A percentile compares a stretch with the other conserved stretches of the same genome.
These are phyloP conservation scores for Clavelina lepadiformis DNA, from an alignment of 23 tunicate species.

Conservation along the genomic window DNA sequence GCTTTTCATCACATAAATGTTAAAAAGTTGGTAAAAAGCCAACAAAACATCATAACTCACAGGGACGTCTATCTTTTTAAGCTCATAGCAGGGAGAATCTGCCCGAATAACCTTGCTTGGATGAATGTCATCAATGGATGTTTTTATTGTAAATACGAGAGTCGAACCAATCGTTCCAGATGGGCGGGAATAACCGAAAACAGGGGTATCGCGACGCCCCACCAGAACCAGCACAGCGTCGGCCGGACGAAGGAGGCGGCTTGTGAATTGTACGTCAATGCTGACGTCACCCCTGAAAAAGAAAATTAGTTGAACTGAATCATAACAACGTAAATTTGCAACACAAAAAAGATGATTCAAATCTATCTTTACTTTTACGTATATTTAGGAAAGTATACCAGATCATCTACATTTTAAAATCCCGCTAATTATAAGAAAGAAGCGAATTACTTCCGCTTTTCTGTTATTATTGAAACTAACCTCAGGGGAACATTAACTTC, in stretches of 20 bases:
- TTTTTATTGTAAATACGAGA: constrained; percentile 60
- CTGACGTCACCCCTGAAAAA: constrained; percentile 46
- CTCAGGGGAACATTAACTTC: constrained; percentile 72
- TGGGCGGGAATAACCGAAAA: not conserved
- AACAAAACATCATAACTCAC: constrained; percentile 9
- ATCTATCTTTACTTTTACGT: too few relatives aligned
- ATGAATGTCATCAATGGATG: constrained; percentile 57
- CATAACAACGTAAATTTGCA: too few relatives aligned
- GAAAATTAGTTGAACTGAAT: too few relatives aligned
- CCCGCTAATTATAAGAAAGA: too few relatives aligned
- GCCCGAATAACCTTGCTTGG: constrained; percentile 37
- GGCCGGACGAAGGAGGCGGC: constrained; percentile 86
- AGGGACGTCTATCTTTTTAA: constrained; percentile 41
- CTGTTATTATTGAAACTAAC: constrained; percentile 34
- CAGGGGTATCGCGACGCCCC: constrained; percentile 27
- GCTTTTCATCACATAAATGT: not conserved
- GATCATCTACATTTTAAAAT: too few relatives aligned
- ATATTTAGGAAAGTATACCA: too few relatives aligned
- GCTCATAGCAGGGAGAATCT: constrained; percentile 74
- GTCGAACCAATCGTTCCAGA: constrained; percentile 60
- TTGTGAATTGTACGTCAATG: constrained; percentile 67
- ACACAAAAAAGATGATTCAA: too few relatives aligned
- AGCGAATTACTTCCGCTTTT: too few relatives aligned
- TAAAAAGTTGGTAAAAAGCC: not conserved
- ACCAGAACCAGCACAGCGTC: constrained; percentile 69